Evolutionary conservation across 2,888 invertebrate species (phyloP).

Genomic region (Aspidiotus destructor): DNA sequence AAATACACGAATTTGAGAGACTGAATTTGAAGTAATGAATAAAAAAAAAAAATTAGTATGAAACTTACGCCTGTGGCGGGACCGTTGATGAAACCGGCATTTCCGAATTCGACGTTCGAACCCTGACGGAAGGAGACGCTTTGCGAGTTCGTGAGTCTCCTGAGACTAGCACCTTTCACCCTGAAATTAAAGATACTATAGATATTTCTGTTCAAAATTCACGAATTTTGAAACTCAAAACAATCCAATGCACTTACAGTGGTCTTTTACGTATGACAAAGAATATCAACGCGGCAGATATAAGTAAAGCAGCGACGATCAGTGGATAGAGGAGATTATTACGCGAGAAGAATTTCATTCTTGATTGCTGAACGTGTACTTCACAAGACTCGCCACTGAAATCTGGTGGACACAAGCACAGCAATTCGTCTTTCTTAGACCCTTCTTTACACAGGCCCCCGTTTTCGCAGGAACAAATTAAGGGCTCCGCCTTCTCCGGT

Average conservation of each 20-base stretch:
- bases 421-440: conserved; percentile 48
- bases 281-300: conserved; percentile 65
- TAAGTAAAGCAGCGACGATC: conserved; percentile 63
- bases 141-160: conserved; percentile 73
- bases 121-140: conserved; percentile 89
- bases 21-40: background rate
- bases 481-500: conserved; percentile 60
- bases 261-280: conserved; percentile 71
- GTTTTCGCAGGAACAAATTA: conserved; percentile 74
- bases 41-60: background rate
- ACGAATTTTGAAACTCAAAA: conserved; percentile 6
- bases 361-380: conserved; percentile 52
- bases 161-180: conserved; percentile 68
- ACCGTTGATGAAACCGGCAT: conserved; percentile 42
- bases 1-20: conserved; percentile 15
- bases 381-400: conserved; percentile 67
- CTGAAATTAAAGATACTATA: conserved; percentile 43
- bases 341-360: conserved; percentile 48
- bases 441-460: conserved; percentile 65
- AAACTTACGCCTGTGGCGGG: conserved; percentile 44
- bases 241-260: conserved; percentile 56
- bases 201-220: background rate
- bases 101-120: conserved; percentile 81
- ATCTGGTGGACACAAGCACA: conserved; percentile 63
- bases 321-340: conserved; percentile 74